Percentiles rank a stretch among this genome's conserved stretches.
Conservation (phyloP, 1,140 invertebrate genomes). For the Pachyrhynchus sulphureomaculatus region DNA sequence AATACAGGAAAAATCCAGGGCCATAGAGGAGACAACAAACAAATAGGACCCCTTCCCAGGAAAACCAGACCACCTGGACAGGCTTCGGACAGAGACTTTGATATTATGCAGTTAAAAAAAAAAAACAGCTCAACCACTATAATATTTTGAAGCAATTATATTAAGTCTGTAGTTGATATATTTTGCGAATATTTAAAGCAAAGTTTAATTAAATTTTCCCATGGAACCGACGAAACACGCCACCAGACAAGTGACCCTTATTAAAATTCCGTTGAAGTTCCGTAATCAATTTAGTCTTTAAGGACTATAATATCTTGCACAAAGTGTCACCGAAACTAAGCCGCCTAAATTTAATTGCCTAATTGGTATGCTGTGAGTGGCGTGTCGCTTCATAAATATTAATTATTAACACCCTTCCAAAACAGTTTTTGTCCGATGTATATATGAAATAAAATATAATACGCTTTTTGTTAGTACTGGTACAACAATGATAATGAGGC, state of each 20-base stretch:
- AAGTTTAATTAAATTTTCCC: constrained; percentile 6
- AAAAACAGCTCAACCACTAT: too few species aligned
- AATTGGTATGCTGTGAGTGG: constrained; percentile 1
- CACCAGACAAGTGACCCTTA: constrained; percentile 5
- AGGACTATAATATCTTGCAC: constrained; percentile 9
- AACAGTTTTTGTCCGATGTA: too few species aligned
- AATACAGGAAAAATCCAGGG: too few species aligned
- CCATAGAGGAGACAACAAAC: too few species aligned
- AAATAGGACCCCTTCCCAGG: too few species aligned
- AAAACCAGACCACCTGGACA: too few species aligned
- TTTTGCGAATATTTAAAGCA: neutral
- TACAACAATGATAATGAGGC: too few species aligned
- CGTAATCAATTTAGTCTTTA: constrained; percentile 10
- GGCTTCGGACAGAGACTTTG: too few species aligned
- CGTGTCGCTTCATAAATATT: constrained; percentile 2
- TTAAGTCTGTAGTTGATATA: neutral
- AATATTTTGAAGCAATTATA: too few species aligned
- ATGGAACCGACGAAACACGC: neutral
- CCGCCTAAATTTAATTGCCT: constrained; percentile 4
- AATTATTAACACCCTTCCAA: neutral
- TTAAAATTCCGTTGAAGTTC: constrained; percentile 7
- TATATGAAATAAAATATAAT: too few species aligned
- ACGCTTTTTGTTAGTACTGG: too few species aligned
- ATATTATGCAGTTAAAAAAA: too few species aligned
- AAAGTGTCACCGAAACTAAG: constrained; percentile 6